Evolutionary conservation across 2,888 invertebrate species (phyloP).

Genomic region (Melipona beecheii): DNA sequence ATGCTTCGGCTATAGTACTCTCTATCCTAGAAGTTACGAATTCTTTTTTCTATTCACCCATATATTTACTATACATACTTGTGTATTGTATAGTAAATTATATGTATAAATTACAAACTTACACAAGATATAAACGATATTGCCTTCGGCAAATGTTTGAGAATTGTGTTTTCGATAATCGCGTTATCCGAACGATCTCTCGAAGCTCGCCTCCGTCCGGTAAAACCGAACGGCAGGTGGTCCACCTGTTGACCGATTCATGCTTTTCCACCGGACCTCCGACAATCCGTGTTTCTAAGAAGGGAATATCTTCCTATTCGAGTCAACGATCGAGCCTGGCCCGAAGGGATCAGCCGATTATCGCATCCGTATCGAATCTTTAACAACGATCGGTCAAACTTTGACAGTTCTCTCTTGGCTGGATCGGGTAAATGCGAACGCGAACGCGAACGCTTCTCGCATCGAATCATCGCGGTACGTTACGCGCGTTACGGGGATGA

Average conservation of each 20-base stretch:
- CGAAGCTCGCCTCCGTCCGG: constrained; percentile 5
- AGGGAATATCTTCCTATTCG: not conserved
- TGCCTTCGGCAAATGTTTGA: too few relatives aligned
- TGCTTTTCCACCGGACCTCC: constrained; percentile 41
- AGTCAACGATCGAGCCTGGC: not conserved
- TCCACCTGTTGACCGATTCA: constrained; percentile 51
- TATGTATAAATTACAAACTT: not conserved
- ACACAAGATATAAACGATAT: too few relatives aligned
- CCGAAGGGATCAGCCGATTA: constrained; percentile 4
- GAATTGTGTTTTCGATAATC: constrained; percentile 68
- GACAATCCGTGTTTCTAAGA: constrained; percentile 4
- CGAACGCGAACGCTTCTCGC: not conserved
- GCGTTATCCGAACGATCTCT: constrained; percentile 58
- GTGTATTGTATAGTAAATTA: too few relatives aligned
- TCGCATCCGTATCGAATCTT: constrained; percentile 1
- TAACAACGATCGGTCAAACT: not conserved
- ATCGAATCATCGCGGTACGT: not conserved
- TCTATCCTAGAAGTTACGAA: too few relatives aligned
- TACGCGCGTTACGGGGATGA: not conserved
- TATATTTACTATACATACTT: too few relatives aligned
- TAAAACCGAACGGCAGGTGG: constrained; percentile 47
- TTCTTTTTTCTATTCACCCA: too few relatives aligned
- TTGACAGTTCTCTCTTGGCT: not conserved
- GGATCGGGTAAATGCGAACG: not conserved
- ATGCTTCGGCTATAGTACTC: too few relatives aligned